Evolutionary conservation across 2,888 invertebrate species (phyloP), one percentile per base, ranked within the genome.

Genomic region (Andrena camellia): DNA sequence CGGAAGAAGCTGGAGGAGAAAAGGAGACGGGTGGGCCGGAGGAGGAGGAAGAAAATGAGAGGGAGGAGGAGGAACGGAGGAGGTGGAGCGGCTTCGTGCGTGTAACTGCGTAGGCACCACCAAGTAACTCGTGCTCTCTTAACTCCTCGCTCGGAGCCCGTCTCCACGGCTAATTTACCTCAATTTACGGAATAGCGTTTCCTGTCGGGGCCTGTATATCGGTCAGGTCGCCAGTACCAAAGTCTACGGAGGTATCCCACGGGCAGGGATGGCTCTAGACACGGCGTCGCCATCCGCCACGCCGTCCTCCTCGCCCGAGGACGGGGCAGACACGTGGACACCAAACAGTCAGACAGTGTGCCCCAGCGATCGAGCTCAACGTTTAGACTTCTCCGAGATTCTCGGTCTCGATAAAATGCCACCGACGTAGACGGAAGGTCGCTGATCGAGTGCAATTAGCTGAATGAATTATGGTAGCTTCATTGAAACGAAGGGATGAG

Each of bases 101-200:
- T 84, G 82, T 88, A 91, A 91, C 89, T 91, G 92, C 92, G 91
- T 92, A 92, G 91, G 91, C 89, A 88, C 42, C 75, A 74, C 77
- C 78, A 87, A 90, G 88, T 90, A 90, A 88, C 86, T 83, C 88
- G 78, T 79, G 82, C 54, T 42, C 85, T 86, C 78, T 88, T 88
- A 89, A 86, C 81, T 86, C 75, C 70, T 73, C 48, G 86, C 86
- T 72, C 78, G 77, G 54, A 81, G 81, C 72, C 83, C 81, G 89
- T 89, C 89, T 90, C 87, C 83, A 85, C 69, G 74, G 79, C 80
- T 88, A 92, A 92, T 92, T 92, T 92, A 90, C 90, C 91, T 92
- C 92, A 92, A 92, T 92, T 92, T 92, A 90, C 90, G 92, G 92
- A 92, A 92, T 92, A 91, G 90, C 90, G 92, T 92, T 92, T 92